Base-by-base conservation (phyloP, 2,888 invertebrate species). In the Gastrophysa polygoni region DNA sequence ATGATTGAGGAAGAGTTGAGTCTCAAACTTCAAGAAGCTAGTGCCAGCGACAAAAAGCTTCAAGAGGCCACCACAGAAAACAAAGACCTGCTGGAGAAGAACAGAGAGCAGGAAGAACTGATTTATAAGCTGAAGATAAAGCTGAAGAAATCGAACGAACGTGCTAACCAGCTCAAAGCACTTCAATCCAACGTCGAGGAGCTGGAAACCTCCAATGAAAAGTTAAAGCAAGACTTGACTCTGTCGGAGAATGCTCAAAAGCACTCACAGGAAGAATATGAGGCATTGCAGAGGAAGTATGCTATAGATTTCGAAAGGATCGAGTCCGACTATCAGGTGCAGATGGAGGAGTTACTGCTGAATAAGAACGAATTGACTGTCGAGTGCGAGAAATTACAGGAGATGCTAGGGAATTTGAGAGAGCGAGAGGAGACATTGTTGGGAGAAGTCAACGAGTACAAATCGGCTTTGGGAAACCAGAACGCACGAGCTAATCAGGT, bases 1-100 rank as follows among this genome's bases (percentile, higher is more conserved):
- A 83, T 84, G 68, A 85, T 87, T 64, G 88, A 89, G 79, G 87
- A 89, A 71, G 84, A 88, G 67, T 78, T 90, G 56, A 84, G 87
- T 2, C 83, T 85, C 68, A 86, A 89, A 57, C 82, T 91, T 54
- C 84, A 86, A 5, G 84, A 85, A 68, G 81, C 91, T 1, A 84
- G 85, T 58, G 84, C 86, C 21, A 87, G 87, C 58, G 88, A 91
- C 68, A 77, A 78, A 8, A 87, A 88, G 70, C 81, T 91, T 61
- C 82, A 87, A 67, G 85, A 86, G 68, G 81, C 86, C 1, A 66
- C 63, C 43, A 57, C 50, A 17, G 73, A 77, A 63, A 73, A 73
- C 64, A 67, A 69, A 32, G 73, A 74, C 47, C 56, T 78, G 16
- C 59, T 54, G 0, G 64, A 68, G 43, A 77, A 75, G 55, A 68